phyloP scores from a whole-genome alignment of 2,113 vertebrate species.

The Sphaerodactylus townsendi region DNA sequence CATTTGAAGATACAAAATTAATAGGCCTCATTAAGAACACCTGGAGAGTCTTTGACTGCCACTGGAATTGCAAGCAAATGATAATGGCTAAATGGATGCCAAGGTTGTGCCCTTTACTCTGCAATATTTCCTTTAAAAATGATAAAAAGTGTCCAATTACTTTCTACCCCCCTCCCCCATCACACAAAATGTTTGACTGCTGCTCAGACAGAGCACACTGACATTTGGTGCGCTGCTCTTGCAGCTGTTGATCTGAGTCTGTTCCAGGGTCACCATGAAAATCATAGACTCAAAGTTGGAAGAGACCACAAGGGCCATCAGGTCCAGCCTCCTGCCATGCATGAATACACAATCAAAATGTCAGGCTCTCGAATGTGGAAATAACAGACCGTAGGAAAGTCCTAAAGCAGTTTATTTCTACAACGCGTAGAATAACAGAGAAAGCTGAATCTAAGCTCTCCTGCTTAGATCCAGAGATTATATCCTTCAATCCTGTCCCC shows the following conservation, averaged over 20 bases:
- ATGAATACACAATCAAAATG: too few relatives aligned
- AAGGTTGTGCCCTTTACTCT: constrained; percentile 43
- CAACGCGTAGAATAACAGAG: too few relatives aligned
- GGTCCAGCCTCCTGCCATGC: too few relatives aligned
- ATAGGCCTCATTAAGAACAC: constrained; percentile 66
- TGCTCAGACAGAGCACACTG: neutral
- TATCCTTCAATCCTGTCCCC: too few relatives aligned
- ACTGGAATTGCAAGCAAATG: constrained; percentile 24
- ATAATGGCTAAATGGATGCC: constrained; percentile 37
- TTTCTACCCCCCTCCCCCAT: neutral
- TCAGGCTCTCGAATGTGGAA: too few relatives aligned
- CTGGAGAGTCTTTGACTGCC: constrained; percentile 53
- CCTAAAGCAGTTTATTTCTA: too few relatives aligned
- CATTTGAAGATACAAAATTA: constrained; percentile 63
- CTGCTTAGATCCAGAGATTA: too few relatives aligned
- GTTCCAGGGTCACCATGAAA: neutral
- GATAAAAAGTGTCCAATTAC: neutral
- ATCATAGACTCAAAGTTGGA: too few relatives aligned
- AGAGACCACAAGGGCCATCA: too few relatives aligned
- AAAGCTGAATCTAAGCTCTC: too few relatives aligned
- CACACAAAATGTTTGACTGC: neutral
- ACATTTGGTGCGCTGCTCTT: neutral
- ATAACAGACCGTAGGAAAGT: too few relatives aligned
- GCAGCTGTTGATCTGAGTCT: neutral
- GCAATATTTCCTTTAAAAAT: neutral